Evolutionary conservation across 2,888 invertebrate species (phyloP), one percentile per base, ranked within the genome.

Genomic region (Stenurella melanura): DNA sequence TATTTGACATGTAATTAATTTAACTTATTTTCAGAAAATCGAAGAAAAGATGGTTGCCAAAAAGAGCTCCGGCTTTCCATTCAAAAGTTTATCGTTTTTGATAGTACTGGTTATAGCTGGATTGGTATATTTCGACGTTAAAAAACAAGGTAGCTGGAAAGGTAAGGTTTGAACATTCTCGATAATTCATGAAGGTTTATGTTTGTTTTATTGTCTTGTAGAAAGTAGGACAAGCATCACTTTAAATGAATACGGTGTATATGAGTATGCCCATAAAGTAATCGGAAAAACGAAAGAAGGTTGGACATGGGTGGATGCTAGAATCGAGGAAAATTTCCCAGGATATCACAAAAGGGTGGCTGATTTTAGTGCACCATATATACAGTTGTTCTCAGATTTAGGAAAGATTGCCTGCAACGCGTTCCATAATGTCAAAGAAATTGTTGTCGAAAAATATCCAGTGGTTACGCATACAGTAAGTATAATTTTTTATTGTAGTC

Each of bases 301-400:
- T 38, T 91, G 93, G 15, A 92, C 92, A 0, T 91, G 93, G 80
- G 92, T 93, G 3, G 93, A 94, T 85, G 91, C 92, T 73, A 93
- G 93, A 91, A 89, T 94, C 26, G 94, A 95, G 84, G 91, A 92
- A 30, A 93, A 92, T 85, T 92, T 93, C 34, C 95, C 95, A 0
- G 91, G 93, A 56, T 94, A 94, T 87, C 93, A 93, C 80, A 90
- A 91, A 50, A 90, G 90, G 66, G 90, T 91, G 0, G 88, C 90
- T 0, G 92, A 93, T 75, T 87, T 91, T 66, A 89, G 92, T 60
- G 91, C 91, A 80, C 94, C 95, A 0, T 94, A 94, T 83, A 85
- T 91, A 1, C 91, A 93, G 84, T 90, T 95, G 17, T 88, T 91
- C 0, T 90, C 90, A 82, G 94, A 95, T 86, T 76, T 92, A 9